Conservation (phyloP, 2,113 vertebrate genomes). For the Myxocyprinus asiaticus region DNA sequence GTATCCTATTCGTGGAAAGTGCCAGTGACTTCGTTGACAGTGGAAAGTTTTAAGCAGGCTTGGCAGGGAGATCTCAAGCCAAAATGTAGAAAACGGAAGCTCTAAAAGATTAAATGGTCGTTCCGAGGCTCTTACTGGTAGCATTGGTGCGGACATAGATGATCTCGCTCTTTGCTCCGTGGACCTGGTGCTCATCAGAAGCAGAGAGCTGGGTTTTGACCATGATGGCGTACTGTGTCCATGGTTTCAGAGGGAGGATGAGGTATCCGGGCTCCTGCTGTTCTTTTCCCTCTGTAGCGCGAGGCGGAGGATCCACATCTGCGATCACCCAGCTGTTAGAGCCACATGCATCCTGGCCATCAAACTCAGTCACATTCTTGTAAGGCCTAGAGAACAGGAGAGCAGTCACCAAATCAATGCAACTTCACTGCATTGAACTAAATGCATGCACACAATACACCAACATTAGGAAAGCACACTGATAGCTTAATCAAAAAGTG, state of each 20-base stretch:
- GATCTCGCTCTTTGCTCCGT: conserved; percentile 94
- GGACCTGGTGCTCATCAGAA: conserved; percentile 87
- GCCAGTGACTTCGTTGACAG: not conserved
- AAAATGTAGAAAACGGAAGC: too few species aligned
- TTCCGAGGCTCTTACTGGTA: conserved; percentile 79
- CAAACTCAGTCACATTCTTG: conserved; percentile 94
- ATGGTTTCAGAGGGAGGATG: conserved; percentile 87
- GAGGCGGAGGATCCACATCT: conserved; percentile 87
- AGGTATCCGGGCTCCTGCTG: conserved; percentile 80
- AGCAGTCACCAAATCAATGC: not conserved
- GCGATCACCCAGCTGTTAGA: conserved; percentile 97
- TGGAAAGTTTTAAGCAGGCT: not conserved
- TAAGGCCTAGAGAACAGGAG: conserved; percentile 75
- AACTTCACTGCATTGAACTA: conserved; percentile 81
- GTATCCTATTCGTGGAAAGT: too few species aligned
- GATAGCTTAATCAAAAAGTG: not conserved
- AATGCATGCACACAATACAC: not conserved
- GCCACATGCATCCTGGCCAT: conserved; percentile 93
- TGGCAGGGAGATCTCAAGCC: too few species aligned
- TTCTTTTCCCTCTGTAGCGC: conserved; percentile 42
- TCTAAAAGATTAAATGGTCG: too few species aligned
- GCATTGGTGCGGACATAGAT: conserved; percentile 93
- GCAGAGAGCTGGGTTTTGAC: conserved; percentile 94
- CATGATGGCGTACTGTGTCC: conserved; percentile 96
- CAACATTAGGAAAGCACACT: not conserved